Base-by-base conservation (phyloP, 2,797 vertebrate genomes). In the Falco novaeseelandiae region DNA sequence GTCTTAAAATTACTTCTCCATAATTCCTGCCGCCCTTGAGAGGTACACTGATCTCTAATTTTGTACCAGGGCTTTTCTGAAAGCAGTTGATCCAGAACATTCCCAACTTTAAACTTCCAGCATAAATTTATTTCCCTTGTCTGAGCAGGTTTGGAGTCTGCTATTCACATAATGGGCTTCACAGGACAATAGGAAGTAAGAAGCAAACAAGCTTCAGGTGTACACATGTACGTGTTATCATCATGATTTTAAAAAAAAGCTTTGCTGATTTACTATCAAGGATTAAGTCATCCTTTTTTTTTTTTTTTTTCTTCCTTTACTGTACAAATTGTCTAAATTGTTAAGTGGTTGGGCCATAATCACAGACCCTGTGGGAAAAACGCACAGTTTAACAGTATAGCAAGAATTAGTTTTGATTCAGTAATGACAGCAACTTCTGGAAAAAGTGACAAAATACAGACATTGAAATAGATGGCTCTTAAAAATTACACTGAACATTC, bases 171-270 rank as follows among this genome's bases (percentile, higher is more conserved):
- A 54, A 0, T 38, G 5, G 6, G 14, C 70, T 83, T 62, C 38
- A 17, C 0, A 72, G n/a, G n/a, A 65, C 1, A 0, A 69, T 3
- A 79, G n/a, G 20, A 79, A 86, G 23, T 15, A 77, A 76, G 49
- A 89, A 54, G 55, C 17, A 80, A 87, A 46, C 27, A 81, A 84
- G 34, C 25, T 71, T 49, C 46, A 54, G 29, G 29, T 40, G 40
- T 29, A 40, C 25, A 48, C 11, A 23, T 6, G 9, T n/a, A 27
- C 4, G 2, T 23, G 0, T 15, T 67, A 40, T 4, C 12, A 34
- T 4, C 5, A n/a, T 18, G 27, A 66, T 22, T 74, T 49, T 38
- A 10, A 42, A 1, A 34, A 81, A 92, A 81, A 55, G 4, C 10
- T 34, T 72, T 32, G 21, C 8, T 70, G 25, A 76, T 48, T 62